A percentile compares a stretch with the other conserved stretches of the same genome.
Evolutionary conservation across 1,140 invertebrate genomes (phyloP).

Genomic region (Acyrthosiphon pisum): DNA sequence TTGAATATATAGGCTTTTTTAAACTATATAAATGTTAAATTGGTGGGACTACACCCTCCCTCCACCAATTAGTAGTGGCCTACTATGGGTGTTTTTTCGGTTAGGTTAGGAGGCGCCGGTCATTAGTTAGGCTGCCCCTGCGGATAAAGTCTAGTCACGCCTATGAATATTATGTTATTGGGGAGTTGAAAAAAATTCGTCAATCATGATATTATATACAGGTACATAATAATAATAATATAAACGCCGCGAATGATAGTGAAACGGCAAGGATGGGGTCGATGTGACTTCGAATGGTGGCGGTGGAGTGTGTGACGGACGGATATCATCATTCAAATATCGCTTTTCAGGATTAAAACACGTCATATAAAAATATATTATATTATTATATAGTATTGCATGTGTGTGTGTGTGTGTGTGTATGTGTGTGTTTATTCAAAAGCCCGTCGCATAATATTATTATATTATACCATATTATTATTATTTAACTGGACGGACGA

Average conservation of each 20-base stretch:
- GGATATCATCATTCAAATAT: neutral
- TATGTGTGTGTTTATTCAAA: neutral
- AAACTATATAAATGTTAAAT: no score
- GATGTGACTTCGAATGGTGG: neutral
- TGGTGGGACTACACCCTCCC: no score
- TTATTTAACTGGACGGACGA: neutral
- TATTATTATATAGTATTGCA: neutral
- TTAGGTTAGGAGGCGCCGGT: no score
- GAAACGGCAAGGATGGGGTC: neutral
- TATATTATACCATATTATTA: constrained; percentile 3
- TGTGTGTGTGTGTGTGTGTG: neutral
- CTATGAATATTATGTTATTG: neutral
- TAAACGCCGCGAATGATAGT: neutral
- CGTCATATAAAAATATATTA: neutral
- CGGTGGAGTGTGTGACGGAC: neutral
- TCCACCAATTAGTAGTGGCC: no score
- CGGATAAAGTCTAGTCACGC: no score
- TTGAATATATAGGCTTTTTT: no score
- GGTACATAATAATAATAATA: neutral
- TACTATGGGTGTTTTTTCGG: no score
- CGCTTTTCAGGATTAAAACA: neutral
- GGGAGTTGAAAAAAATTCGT: neutral
- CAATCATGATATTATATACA: neutral
- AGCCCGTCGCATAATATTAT: neutral
- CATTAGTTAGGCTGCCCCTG: no score